A percentile compares a stretch with the other conserved stretches of the same genome.
Evolutionary conservation across 2,113 vertebrate genomes (phyloP).

Genomic region (Ceuthmochares aereus): DNA sequence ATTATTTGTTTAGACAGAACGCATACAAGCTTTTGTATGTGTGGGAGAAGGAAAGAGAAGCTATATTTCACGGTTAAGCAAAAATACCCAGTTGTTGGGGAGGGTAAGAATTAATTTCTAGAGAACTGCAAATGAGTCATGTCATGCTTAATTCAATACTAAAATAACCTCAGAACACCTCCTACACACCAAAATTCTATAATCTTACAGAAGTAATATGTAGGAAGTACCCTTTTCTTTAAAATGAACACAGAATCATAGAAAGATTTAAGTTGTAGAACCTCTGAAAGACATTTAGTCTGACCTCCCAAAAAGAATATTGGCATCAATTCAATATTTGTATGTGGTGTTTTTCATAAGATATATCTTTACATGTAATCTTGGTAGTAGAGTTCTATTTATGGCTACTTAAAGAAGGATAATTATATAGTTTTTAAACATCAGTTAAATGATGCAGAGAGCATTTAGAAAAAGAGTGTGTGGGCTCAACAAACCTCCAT

Average conservation of each 20-base stretch:
- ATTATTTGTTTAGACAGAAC: conserved; percentile 48
- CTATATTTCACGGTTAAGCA: conserved; percentile 23
- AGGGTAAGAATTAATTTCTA: conserved; percentile 53
- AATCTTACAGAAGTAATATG: not conserved
- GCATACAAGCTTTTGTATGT: not conserved
- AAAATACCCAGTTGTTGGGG: conserved; percentile 55
- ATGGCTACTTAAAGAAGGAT: not conserved
- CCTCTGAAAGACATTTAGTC: not conserved
- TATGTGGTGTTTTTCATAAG: not conserved
- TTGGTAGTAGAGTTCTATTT: not conserved
- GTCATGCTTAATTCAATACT: conserved; percentile 25
- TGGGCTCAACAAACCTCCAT: not conserved
- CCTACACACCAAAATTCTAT: not conserved
- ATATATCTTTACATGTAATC: not conserved
- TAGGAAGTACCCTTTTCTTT: not conserved
- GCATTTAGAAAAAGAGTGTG: not conserved
- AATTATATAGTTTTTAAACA: not conserved
- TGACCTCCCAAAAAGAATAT: not conserved
- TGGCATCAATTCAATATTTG: not conserved
- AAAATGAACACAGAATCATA: not conserved
- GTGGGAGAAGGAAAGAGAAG: conserved; percentile 45
- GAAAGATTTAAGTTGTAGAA: not conserved
- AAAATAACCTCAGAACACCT: conserved; percentile 54
- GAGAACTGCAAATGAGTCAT: conserved; percentile 57
- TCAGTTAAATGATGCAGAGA: not conserved